Base-by-base conservation (phyloP, 2,888 invertebrate species). In the Lepas anatifera region DNA sequence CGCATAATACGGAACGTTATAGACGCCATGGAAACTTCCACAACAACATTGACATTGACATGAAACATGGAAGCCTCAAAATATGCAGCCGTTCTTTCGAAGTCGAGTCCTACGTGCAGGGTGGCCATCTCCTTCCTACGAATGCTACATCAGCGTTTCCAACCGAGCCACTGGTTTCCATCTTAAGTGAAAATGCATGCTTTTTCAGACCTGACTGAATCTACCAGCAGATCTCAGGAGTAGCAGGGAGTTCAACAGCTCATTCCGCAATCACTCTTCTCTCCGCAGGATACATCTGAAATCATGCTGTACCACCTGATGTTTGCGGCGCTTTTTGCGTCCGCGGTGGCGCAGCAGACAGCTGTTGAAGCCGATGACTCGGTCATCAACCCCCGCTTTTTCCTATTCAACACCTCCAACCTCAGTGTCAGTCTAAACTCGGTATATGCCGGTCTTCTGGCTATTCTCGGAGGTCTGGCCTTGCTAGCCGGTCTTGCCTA, bases 361-460 rank as follows among this genome's bases (percentile, higher is more conserved):
- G 25, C 48, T 25, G 11, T 29, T 16, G 27, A 11, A 8, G n/a
- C n/a, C n/a, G 52, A 52, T 3, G n/a, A n/a, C n/a, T 3, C 7
- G 13, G 63, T 22, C 35, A n/a, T 10, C 22, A 10, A 35, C 35
- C 37, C 32, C 7, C 35, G 37, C 63, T 37, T 35, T n/a, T 37
- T 63, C 63, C 18, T 35, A 22, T n/a, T n/a, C 63, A 63, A 63
- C 63, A 37, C 22, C 22, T 35, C 63, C 32, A 63, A 37, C 37
- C 63, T 63, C 35, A 63, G 35, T 63, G 37, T 63, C 63, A n/a
- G 63, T n/a, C 32, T 63, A 10, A 63, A 63, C 37, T 63, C 63
- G 37, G 22, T 63, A 11, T 35, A 35, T 37, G 63, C 63, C n/a
- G 63, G 63, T 22, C 22, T 37, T 18, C 63, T 63, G 35, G 63